Evolutionary conservation across 1,140 invertebrate species (phyloP).

Genomic region (Drosophila arawakana): DNA sequence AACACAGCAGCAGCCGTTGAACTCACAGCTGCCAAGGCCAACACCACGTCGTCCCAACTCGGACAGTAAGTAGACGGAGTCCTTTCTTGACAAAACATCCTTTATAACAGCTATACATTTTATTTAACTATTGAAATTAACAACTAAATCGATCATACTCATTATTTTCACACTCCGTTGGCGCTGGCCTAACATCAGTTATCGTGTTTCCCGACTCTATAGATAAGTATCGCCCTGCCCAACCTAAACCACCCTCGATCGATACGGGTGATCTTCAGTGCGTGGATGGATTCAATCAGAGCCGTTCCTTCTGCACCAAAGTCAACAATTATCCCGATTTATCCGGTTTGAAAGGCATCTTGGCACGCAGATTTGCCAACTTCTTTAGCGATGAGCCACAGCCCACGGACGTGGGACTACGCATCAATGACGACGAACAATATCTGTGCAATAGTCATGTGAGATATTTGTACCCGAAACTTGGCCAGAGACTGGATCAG

Average conservation of each 20-base stretch:
- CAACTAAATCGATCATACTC: slow-evolving; percentile 63
- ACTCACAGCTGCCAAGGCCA: not conserved
- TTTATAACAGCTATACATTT: not conserved
- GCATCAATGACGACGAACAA: slow-evolving; percentile 60
- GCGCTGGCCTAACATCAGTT: slow-evolving; percentile 69
- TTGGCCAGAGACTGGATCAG: slow-evolving; percentile 42
- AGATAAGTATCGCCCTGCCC: slow-evolving; percentile 16
- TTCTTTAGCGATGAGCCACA: slow-evolving; percentile 65
- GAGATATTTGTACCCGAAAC: slow-evolving; percentile 61
- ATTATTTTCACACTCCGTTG: slow-evolving; percentile 44
- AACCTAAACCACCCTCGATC: not conserved
- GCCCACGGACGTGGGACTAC: slow-evolving; percentile 54
- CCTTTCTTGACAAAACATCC: not conserved
- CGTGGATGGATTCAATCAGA: slow-evolving; percentile 52
- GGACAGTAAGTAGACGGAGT: slow-evolving; percentile 58
- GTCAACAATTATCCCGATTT: slow-evolving; percentile 72
- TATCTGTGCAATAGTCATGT: slow-evolving; percentile 57
- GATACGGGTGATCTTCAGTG: slow-evolving; percentile 41
- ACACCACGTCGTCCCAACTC: slow-evolving; percentile 38
- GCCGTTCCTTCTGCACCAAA: slow-evolving; percentile 69
- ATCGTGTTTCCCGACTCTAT: slow-evolving; percentile 67
- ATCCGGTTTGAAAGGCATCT: slow-evolving; percentile 53
- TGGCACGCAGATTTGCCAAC: slow-evolving; percentile 53
- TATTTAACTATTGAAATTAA: slow-evolving; percentile 48
- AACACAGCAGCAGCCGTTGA: not conserved